Base-by-base conservation (phyloP, 2,888 invertebrate species). In the Scaptomyza polygonia region DNA sequence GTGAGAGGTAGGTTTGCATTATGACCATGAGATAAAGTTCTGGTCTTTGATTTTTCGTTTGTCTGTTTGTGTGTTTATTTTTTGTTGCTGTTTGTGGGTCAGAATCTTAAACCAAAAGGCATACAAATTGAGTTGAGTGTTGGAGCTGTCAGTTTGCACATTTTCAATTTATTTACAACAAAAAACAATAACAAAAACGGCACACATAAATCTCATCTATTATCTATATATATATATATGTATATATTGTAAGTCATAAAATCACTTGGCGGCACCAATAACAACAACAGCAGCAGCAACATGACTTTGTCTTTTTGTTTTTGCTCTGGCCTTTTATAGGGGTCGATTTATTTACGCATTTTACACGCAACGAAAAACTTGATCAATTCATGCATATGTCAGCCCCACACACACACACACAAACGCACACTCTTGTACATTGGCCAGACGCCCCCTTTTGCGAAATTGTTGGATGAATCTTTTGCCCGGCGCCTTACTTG, bases 51-150 rank as follows among this genome's bases (percentile, higher is more conserved):
- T 49, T 44, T 27, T 42, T 25, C 39, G 42, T n/a, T 55, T 55
- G 14, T 59, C 3, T 21, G n/a, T n/a, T n/a, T n/a, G n/a, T n/a
- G n/a, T n/a, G n/a, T n/a, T n/a, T n/a, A n/a, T n/a, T n/a, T n/a
- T n/a, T n/a, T n/a, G 4, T 21, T 21, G 21, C 21, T 21, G 21
- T 21, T 21, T 63, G 55, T 58, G 61, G 66, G 61, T 69, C 76
- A 69, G 25, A 25, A 16, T 59, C 51, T 52, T 32, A 21, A 85
- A 71, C 85, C 78, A 67, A 53, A 21, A 43, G 67, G 85, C 85
- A 85, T 87, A 81, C 82, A n/a, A n/a, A n/a, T n/a, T n/a, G 71
- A 82, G 85, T 85, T 61, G 67, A 62, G 57, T 63, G 62, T 45
- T 61, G 76, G 76, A 64, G 73, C 78, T 67, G 78, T 77, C 78